Evolutionary conservation across 1,140 invertebrate species (phyloP), one percentile per base, ranked within the genome.

Genomic region (Brachionus asplanchnoidis): DNA sequence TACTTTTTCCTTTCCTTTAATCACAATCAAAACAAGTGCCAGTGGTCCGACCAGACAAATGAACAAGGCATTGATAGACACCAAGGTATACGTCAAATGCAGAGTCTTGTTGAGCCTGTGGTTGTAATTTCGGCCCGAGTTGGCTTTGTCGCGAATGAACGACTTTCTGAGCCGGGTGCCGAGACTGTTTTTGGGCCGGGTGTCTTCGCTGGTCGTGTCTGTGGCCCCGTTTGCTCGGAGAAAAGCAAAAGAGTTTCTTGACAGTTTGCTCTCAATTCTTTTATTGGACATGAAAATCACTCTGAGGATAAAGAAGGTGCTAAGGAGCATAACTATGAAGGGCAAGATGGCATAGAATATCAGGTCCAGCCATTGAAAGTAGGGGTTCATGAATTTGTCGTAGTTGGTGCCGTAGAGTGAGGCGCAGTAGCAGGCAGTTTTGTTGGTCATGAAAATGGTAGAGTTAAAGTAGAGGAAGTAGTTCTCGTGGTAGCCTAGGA

Each of bases 241-340:
- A 82, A 44, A 40, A 11, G 79, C 50, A 23, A 65, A 23, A 20
- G 50, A 65, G 26, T 80, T 82, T 40, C 42, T 36, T 26, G 50
- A 28, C 32, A 65, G 11, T 12, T 82, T 82, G 17, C 36, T 82
- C 17, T 36, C 65, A 5, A 82, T 23, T 8, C 79, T 0, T 20
- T 82, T 60, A 46, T 60, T 82, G 8, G 79, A 82, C 36, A 65
- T 82, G n/a, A 82, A 82, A 12, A 82, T 65, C 20, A 82, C 53
- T 66, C 79, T 28, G 8, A 84, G 26, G 17, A 84, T 84, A 56
- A 84, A 73, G 28, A 84, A 70, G n/a, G 82, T 32, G 8, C 82
- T 17, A 0, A 68, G 23, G 8, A 28, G 6, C 82, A 84, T 84
- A 3, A 84, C 32, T 32, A 68, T 50, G 65, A 84, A 84, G 36